Evolutionary conservation across 2,888 invertebrate species (phyloP), one percentile per base, ranked within the genome.

Genomic region (Cantharis lateralis): DNA sequence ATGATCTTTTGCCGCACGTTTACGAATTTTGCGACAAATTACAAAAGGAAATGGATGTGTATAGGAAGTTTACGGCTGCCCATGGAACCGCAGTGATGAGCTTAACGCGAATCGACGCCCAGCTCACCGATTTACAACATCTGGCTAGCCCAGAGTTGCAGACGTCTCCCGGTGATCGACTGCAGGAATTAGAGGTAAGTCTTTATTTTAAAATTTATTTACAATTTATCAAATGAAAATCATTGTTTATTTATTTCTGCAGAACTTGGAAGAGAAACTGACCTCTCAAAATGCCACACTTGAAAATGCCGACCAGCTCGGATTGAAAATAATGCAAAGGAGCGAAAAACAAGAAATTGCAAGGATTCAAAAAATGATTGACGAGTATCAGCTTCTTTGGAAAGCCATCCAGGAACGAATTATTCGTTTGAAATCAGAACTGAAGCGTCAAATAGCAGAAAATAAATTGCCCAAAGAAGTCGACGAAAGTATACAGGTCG

Each of bases 71-170:
- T 83, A 91, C 92, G 13, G 90, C 91, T 2, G 93, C 93, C 13
- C 95, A 95, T 77, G 92, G 93, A 4, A 91, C 91, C 28, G 93
- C 94, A 0, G 91, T 95, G 0, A 91, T 94, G 11, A 91, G 92
- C 2, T 87, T 96, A 18, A 93, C 93, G 0, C 92, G 93, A 82
- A 90, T 95, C 0, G 95, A 95, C 82, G 93, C 93, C 0, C 89
- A 93, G 61, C 88, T 96, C 15, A 94, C 94, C 0, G 91, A 94
- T 75, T 87, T 94, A 3, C 90, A 94, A 82, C 93, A 93, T 82
- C 88, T 94, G 1, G 89, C 91, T 0, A 79, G 87, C 80, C 83
- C 91, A 84, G 80, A 88, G 82, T 81, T 91, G 87, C 84, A 89
- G 85, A 82, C 88, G 68, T 77, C 90, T 82, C 82, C 90, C 83